Evolutionary conservation across 1,140 invertebrate genomes (phyloP).

Genomic region (Delia radicum): DNA sequence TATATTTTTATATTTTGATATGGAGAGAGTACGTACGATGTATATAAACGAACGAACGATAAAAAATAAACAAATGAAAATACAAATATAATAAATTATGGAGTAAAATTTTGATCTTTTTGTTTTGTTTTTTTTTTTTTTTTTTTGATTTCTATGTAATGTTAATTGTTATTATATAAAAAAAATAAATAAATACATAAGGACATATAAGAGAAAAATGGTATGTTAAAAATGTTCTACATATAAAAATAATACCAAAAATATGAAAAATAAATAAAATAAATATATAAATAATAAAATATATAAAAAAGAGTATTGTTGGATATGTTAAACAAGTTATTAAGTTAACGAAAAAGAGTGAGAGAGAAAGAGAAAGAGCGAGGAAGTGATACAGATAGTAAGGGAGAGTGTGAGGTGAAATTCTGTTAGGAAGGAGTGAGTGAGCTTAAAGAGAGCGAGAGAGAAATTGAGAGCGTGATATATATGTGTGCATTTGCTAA

Average conservation of each 20-base stretch:
- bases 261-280: no score
- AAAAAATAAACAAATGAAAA: slow-evolving; percentile 51
- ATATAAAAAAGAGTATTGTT: background rate
- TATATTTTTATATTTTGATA: slow-evolving; percentile 43
- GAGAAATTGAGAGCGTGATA: background rate
- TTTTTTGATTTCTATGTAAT: slow-evolving; percentile 24
- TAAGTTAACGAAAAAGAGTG: background rate
- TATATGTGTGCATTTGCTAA: background rate
- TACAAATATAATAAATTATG: slow-evolving; percentile 31
- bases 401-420: background rate
- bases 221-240: background rate
- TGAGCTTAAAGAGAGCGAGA: background rate
- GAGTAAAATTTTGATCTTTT: slow-evolving; percentile 28
- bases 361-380: background rate
- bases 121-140: slow-evolving; percentile 26
- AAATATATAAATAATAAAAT: no score
- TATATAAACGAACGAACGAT: slow-evolving; percentile 51
- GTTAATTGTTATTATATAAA: slow-evolving; percentile 19
- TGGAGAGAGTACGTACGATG: slow-evolving; percentile 45
- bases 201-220: background rate
- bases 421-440: no score
- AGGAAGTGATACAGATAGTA: background rate
- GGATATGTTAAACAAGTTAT: background rate
- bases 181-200: background rate
- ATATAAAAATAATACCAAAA: no score